phyloP scores from a whole-genome alignment of 2,113 vertebrate species.

The Globicephala melas region DNA sequence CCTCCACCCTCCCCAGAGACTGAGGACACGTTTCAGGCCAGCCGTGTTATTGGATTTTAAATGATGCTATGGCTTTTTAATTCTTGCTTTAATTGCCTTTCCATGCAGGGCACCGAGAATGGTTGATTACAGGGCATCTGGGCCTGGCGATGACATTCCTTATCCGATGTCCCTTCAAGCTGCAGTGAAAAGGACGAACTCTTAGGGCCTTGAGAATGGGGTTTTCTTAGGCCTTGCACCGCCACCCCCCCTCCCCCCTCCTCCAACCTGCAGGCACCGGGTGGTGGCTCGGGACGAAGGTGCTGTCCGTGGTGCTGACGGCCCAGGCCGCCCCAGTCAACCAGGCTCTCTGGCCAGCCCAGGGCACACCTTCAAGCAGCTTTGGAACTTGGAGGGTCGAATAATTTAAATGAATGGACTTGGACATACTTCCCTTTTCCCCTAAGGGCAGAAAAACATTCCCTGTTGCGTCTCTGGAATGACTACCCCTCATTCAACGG shows the following conservation, averaged over 20 bases:
- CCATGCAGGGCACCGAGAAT: slow-evolving; percentile 36
- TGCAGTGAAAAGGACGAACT: neutral
- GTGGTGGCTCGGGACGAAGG: accelerated
- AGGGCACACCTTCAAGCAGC: neutral
- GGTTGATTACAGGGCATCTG: slow-evolving; percentile 63
- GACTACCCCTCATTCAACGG: neutral
- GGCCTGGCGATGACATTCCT: slow-evolving; percentile 22
- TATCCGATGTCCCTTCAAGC: neutral
- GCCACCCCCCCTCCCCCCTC: accelerated
- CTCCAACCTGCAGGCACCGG: neutral
- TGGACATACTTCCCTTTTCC: neutral
- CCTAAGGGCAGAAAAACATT: neutral
- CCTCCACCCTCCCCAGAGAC: slow-evolving; percentile 39
- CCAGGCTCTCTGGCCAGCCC: neutral
- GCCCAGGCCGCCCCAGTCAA: neutral
- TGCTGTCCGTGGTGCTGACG: slow-evolving; percentile 57
- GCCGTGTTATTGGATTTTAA: slow-evolving; percentile 69
- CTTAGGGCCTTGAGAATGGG: neutral
- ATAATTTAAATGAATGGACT: slow-evolving; percentile 47
- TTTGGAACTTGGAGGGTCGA: neutral
- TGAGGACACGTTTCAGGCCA: slow-evolving; percentile 48
- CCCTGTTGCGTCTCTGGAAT: neutral
- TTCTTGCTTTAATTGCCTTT: slow-evolving; percentile 73
- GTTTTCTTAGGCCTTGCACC: neutral
- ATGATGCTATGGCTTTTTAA: slow-evolving; percentile 69